These are phyloP conservation scores for Corythucha ciliata DNA, from an alignment of 2,888 invertebrate species.

Conservation along the genomic window DNA sequence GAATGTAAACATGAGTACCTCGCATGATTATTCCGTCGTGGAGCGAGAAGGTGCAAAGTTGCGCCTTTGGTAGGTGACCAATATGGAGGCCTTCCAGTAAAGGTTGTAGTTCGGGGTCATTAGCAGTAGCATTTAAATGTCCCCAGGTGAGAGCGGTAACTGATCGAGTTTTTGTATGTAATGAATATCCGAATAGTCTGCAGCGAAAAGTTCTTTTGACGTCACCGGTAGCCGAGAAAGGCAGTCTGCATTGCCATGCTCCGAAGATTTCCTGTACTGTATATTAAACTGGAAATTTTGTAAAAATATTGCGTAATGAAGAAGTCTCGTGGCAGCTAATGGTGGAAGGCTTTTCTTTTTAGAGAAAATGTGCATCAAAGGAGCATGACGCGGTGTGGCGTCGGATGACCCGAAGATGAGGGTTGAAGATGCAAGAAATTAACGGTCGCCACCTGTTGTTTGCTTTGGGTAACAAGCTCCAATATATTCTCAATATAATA, in stretches of 20 bases:
- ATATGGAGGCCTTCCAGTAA: too few relatives aligned
- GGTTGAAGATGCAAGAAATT: too few relatives aligned
- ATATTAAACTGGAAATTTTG: constrained; percentile 22
- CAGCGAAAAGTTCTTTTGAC: constrained; percentile 10
- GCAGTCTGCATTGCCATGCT: constrained; percentile 17
- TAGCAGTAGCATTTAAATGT: constrained; percentile 12
- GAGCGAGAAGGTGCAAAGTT: constrained; percentile 8
- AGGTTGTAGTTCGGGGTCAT: constrained; percentile 11
- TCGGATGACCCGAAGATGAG: too few relatives aligned
- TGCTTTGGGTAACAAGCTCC: too few relatives aligned
- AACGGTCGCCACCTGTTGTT: too few relatives aligned
- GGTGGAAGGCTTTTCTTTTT: constrained; percentile 9
- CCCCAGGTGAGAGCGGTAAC: constrained; percentile 3
- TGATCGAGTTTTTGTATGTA: constrained; percentile 9
- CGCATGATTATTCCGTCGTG: constrained; percentile 13
- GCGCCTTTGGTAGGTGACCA: neutral
- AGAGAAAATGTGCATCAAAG: constrained; percentile 32
- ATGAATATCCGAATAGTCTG: neutral
- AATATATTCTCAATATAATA: too few relatives aligned
- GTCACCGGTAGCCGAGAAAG: constrained; percentile 11
- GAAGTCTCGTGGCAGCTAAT: constrained; percentile 3
- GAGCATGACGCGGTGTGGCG: constrained; percentile 34
- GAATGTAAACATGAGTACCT: constrained; percentile 15
- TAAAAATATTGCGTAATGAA: constrained; percentile 17
- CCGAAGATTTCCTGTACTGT: constrained; percentile 13